Conservation (phyloP, 2,888 invertebrate species). For the Tenodera sinensis region DNA sequence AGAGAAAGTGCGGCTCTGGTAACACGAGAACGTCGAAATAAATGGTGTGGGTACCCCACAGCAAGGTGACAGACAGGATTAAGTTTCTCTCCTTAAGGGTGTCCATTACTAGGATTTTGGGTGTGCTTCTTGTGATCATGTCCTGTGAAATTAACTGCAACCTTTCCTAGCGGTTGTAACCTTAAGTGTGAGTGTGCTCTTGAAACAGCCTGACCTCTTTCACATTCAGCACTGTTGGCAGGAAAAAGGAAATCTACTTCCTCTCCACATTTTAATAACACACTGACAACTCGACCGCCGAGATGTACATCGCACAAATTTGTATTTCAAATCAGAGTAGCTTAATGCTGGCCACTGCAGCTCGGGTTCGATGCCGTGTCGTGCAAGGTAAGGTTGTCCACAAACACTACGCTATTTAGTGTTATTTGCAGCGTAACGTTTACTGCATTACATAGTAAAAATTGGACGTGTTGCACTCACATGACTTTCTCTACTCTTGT, state of each 20-base stretch:
- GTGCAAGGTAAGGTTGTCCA: too few species aligned
- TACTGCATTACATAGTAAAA: too few species aligned
- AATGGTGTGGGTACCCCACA: neutral
- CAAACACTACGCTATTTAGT: too few species aligned
- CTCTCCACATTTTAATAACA: neutral
- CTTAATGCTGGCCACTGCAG: too few species aligned
- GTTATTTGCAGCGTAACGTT: too few species aligned
- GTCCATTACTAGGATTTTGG: neutral
- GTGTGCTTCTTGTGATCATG: neutral
- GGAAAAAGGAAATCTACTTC: neutral
- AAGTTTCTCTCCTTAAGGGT: neutral
- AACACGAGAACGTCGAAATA: neutral
- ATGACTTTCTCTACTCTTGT: too few species aligned
- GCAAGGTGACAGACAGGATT: neutral
- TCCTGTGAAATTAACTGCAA: neutral
- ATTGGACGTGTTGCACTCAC: too few species aligned
- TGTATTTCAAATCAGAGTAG: neutral
- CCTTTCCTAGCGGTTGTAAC: too few species aligned
- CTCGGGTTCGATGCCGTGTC: too few species aligned
- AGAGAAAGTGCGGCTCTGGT: neutral
- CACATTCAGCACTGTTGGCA: neutral
- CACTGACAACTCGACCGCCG: neutral
- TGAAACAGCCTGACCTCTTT: too few species aligned
- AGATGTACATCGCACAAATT: neutral
- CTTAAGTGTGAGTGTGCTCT: too few species aligned